phyloP scores from a whole-genome alignment of 2,113 vertebrate species.

The Muscicapa adusta region DNA sequence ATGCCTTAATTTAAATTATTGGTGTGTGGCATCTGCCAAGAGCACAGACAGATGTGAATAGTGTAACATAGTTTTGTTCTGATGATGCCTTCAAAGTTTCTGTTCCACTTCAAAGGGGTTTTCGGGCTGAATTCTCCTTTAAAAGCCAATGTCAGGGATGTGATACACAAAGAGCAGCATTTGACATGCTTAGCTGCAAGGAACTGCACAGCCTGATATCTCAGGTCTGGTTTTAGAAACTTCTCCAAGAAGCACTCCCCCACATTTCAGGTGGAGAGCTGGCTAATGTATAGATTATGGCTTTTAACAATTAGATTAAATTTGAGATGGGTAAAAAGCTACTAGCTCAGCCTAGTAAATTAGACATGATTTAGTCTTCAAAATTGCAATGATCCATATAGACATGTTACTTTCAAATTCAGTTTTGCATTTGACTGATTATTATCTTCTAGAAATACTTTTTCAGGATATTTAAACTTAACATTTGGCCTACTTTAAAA shows the following conservation, averaged over 20 bases:
- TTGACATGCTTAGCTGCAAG: not conserved
- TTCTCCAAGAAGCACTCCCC: not conserved
- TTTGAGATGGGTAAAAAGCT: not conserved
- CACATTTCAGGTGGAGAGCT: not conserved
- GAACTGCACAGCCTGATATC: not conserved
- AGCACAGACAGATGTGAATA: not conserved
- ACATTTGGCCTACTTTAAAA: conserved; percentile 26
- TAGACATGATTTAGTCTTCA: conserved; percentile 15
- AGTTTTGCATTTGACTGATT: conserved; percentile 11
- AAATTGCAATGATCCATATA: not conserved
- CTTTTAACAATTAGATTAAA: conserved; percentile 14
- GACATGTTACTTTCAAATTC: not conserved
- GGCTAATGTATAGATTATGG: not conserved
- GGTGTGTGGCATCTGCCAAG: conserved; percentile 33
- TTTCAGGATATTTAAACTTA: not conserved
- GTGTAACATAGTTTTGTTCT: conserved; percentile 8
- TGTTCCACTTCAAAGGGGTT: conserved; percentile 28
- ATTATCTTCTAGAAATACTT: not conserved
- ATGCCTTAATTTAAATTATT: conserved; percentile 40
- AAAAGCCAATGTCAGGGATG: not conserved
- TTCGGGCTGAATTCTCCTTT: not conserved
- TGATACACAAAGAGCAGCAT: not conserved
- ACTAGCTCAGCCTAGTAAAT: not conserved
- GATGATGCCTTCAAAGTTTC: conserved; percentile 16
- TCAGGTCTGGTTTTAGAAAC: not conserved